Conservation (phyloP, 35 echinoderm and acorn worm species). For the Apostichopus japonicus region DNA sequence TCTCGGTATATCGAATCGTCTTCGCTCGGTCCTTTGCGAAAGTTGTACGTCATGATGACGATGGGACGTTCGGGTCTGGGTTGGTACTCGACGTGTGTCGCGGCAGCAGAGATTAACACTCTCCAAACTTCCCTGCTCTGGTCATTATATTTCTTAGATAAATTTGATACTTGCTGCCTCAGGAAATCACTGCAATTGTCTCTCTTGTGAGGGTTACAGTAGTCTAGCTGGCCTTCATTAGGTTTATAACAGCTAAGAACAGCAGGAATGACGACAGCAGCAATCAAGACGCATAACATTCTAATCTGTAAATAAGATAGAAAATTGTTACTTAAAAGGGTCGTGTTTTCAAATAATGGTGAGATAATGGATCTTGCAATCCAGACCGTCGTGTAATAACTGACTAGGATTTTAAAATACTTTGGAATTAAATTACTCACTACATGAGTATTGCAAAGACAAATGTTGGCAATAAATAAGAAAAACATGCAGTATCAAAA, state of each 20-base stretch:
- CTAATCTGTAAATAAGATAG: not conserved
- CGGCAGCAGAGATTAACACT: not conserved
- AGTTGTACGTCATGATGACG: slow-evolving; percentile 6
- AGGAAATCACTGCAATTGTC: not conserved
- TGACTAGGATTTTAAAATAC: not conserved
- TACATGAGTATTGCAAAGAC: too few relatives aligned
- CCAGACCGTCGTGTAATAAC: not conserved
- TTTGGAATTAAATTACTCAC: too few relatives aligned
- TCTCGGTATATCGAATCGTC: not conserved
- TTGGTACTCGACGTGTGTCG: not conserved
- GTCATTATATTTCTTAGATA: not conserved
- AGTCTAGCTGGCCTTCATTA: not conserved
- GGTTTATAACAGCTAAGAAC: not conserved
- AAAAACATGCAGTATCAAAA: too few relatives aligned
- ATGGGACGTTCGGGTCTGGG: slow-evolving; percentile 11
- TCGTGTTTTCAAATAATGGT: too few relatives aligned
- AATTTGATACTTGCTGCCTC: not conserved
- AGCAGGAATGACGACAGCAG: not conserved
- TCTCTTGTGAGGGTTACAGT: slow-evolving; percentile 4
- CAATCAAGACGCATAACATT: not conserved
- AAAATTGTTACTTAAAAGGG: not conserved
- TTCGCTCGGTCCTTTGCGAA: not conserved
- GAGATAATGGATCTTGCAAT: not conserved
- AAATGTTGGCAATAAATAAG: too few relatives aligned
- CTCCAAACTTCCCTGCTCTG: not conserved